phyloP scores from a whole-genome alignment of 2,888 invertebrate species.

The Tipula lateralis region DNA sequence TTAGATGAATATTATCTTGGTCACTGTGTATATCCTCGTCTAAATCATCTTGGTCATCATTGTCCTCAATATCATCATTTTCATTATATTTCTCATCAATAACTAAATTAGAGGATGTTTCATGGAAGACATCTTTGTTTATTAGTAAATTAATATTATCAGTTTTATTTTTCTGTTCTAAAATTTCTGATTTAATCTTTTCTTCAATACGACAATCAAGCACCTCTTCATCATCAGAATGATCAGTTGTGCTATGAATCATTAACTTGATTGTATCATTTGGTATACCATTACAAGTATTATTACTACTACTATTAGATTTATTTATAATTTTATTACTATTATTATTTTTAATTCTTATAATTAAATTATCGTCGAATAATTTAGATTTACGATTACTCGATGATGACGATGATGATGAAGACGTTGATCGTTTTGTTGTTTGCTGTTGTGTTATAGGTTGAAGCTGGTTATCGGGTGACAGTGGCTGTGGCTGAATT shows the following conservation, averaged over 20 bases:
- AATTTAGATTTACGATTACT: background rate
- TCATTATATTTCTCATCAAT: slow-evolving; percentile 38
- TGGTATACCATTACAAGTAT: background rate
- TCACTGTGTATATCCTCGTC: slow-evolving; percentile 37
- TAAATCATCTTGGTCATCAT: slow-evolving; percentile 39
- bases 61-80: slow-evolving; percentile 33
- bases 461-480: background rate
- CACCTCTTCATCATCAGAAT: background rate
- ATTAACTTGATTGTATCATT: background rate
- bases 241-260: background rate
- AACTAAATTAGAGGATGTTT: slow-evolving; percentile 31
- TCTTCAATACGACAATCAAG: slow-evolving; percentile 49
- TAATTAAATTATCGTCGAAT: background rate
- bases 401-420: background rate
- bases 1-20: slow-evolving; percentile 36
- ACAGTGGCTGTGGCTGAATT: background rate
- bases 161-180: slow-evolving; percentile 40
- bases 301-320: background rate
- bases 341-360: background rate
- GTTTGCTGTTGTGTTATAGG: background rate
- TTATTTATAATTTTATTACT: background rate
- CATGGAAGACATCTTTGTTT: slow-evolving; percentile 32
- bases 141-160: background rate
- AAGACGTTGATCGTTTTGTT: background rate
- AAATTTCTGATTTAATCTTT: slow-evolving; percentile 48